Conservation (phyloP, 2,888 invertebrate species). For the Sminthurides aquaticus region DNA sequence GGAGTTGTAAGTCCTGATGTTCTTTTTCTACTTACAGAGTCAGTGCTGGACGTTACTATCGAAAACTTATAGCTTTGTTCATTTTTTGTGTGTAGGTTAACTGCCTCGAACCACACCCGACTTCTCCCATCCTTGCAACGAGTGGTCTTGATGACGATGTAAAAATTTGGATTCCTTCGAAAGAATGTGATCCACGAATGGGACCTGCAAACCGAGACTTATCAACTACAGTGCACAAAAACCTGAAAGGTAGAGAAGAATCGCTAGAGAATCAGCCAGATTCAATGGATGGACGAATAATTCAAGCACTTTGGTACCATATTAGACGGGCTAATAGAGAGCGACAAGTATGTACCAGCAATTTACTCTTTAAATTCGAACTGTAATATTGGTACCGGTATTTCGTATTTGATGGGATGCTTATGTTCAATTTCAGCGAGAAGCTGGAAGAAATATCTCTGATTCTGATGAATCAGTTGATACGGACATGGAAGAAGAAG, state of each 20-base stretch:
- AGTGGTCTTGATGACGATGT: constrained; percentile 86
- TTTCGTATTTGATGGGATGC: neutral
- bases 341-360: constrained; percentile 42
- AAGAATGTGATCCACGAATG: constrained; percentile 55
- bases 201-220: constrained; percentile 41
- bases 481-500: constrained; percentile 22
- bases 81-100: no score
- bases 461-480: constrained; percentile 15
- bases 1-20: constrained; percentile 65
- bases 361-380: neutral
- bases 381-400: neutral
- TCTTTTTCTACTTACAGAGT: no score
- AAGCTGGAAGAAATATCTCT: constrained; percentile 7
- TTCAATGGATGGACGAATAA: constrained; percentile 51
- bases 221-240: constrained; percentile 45
- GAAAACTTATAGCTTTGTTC: constrained; percentile 27
- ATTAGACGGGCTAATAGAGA: constrained; percentile 48
- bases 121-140: constrained; percentile 55
- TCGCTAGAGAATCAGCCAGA: constrained; percentile 48
- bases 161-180: constrained; percentile 83
- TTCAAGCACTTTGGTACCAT: constrained; percentile 53
- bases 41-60: constrained; percentile 1
- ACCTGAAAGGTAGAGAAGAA: constrained; percentile 48
- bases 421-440: no score
- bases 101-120: constrained; percentile 82